A percentile compares a stretch with the other conserved stretches of the same genome.
Conservation (phyloP, 2,888 invertebrate genomes). For the Portevinia maculata region DNA sequence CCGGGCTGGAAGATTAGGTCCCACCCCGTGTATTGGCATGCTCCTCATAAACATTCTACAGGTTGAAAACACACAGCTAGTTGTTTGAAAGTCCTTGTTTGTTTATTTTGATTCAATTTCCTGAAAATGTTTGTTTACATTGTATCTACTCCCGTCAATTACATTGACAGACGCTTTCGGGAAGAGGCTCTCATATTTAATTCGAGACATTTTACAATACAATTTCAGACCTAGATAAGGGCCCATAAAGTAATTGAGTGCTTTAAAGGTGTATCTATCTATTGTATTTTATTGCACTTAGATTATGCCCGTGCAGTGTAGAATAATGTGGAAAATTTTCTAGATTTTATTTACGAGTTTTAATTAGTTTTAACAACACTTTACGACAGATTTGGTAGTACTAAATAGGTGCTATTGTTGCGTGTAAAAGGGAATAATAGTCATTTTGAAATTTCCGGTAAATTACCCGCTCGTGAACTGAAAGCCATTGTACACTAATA, state of each 20-base stretch:
- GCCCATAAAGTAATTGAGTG: constrained; percentile 31
- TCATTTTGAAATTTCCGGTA: constrained; percentile 1
- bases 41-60: constrained; percentile 70
- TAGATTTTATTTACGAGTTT: constrained; percentile 15
- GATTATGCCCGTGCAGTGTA: neutral
- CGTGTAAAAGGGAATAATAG: constrained; percentile 1
- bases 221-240: constrained; percentile 5
- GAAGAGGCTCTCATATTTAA: constrained; percentile 15
- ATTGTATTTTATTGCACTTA: constrained; percentile 18
- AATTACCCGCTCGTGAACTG: no score
- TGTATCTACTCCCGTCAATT: constrained; percentile 26
- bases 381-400: constrained; percentile 1
- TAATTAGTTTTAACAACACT: constrained; percentile 15
- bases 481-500: no score
- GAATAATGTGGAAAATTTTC: neutral
- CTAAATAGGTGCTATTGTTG: neutral
- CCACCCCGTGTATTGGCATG: constrained; percentile 36
- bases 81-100: constrained; percentile 54
- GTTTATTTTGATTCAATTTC: constrained; percentile 63
- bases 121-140: constrained; percentile 29
- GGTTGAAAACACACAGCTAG: constrained; percentile 66
- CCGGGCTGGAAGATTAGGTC: constrained; percentile 34
- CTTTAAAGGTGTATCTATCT: constrained; percentile 10
- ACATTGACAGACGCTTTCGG: neutral
- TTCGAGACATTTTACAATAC: constrained; percentile 9